A percentile compares a stretch with the other conserved stretches of the same genome.
Evolutionary conservation across 1,140 invertebrate genomes (phyloP).

Genomic region (Nylanderia fulva): DNA sequence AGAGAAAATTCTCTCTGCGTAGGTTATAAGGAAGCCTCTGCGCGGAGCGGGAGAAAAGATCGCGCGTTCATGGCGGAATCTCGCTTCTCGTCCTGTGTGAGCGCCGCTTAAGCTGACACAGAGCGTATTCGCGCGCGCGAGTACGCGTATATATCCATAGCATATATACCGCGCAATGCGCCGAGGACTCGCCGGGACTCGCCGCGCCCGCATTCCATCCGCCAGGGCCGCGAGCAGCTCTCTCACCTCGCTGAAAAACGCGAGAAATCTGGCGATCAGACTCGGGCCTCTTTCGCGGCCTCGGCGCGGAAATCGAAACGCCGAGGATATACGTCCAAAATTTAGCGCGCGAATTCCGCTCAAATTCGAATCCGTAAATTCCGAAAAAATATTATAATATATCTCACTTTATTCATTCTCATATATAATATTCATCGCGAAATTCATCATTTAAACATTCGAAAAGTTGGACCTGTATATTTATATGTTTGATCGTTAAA

Average conservation of each 20-base stretch:
- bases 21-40: neutral
- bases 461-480: neutral
- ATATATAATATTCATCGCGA: too few relatives aligned
- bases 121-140: constrained; percentile 46
- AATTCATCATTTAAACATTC: too few relatives aligned
- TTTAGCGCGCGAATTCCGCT: neutral
- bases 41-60: neutral
- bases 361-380: too few relatives aligned
- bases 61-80: neutral
- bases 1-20: too few relatives aligned
- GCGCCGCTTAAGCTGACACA: constrained; percentile 62
- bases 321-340: neutral
- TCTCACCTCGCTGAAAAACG: constrained; percentile 78
- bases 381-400: too few relatives aligned
- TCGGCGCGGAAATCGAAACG: constrained; percentile 59
- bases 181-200: constrained; percentile 76
- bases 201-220: constrained; percentile 86
- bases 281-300: constrained; percentile 55
- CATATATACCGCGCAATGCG: constrained; percentile 67
- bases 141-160: constrained; percentile 60
- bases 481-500: neutral
- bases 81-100: constrained; percentile 63
- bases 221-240: constrained; percentile 82
- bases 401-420: too few relatives aligned
- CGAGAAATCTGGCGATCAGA: constrained; percentile 79